phyloP scores from a whole-genome alignment of 2,888 invertebrate genomes.

The Meteorus cinctellus region DNA sequence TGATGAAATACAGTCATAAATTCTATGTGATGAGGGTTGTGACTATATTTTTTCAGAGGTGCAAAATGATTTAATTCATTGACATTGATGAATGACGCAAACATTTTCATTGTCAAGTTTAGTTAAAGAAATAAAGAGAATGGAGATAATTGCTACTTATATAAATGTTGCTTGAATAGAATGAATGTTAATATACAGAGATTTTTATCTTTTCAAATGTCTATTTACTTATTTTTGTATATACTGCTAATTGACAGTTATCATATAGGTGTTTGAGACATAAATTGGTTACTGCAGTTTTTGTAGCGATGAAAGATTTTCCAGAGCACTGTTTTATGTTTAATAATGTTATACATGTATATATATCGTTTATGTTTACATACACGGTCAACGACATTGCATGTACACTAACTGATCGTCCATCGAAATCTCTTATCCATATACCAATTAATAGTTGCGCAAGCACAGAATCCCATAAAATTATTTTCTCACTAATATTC shows the following conservation, averaged over 20 bases:
- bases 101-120: constrained; percentile 1
- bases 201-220: not conserved
- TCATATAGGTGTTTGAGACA: not conserved
- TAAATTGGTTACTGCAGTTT: not conserved
- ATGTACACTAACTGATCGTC: not conserved
- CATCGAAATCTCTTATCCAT: not conserved
- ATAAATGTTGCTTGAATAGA: not conserved
- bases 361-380: not conserved
- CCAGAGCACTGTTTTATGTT: not conserved
- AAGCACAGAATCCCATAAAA: not conserved
- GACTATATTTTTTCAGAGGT: too few species aligned
- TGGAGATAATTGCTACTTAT: not conserved
- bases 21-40: too few species aligned
- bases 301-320: not conserved
- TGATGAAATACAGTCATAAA: too few species aligned
- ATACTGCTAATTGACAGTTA: not conserved
- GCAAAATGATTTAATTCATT: not conserved
- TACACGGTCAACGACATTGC: constrained; percentile 1
- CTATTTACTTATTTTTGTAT: not conserved
- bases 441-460: not conserved
- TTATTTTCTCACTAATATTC: not conserved
- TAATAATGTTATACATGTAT: not conserved
- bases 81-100: not conserved
- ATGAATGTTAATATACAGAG: not conserved
- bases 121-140: not conserved